Base-by-base conservation (phyloP, 2,797 vertebrate genomes). In the Chiroxiphia lanceolata region DNA sequence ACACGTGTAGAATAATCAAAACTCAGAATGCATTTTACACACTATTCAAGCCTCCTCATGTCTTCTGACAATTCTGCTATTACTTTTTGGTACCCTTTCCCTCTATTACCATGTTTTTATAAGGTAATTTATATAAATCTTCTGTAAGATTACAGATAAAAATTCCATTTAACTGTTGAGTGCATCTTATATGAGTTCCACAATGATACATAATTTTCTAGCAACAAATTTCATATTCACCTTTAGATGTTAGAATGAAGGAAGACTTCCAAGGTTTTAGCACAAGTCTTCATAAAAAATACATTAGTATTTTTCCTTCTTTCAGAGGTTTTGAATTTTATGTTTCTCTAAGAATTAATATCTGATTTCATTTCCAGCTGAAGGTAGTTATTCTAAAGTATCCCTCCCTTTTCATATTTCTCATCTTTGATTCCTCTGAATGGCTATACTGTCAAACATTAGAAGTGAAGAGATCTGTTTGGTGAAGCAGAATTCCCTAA, bases 161-260 rank as follows among this genome's bases (percentile, higher is more conserved):
- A 97, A 95, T 87, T 93, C 83, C 72, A 95, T 95, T 96, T 94
- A 96, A 96, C 93, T 94, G 87, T 77, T 96, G 89, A 95, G 83
- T 88, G 91, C 82, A 86, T 93, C 85, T 95, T 86, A 91, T 65
- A 90, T 0, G 15, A 92, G 83, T 87, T 95, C 57, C 86, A 94
- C 83, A 96, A 77, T 31, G 71, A 95, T 90, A 83, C 34, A 53
- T 86, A 88, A 88, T 94, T 95, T 96, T 94, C 87, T 79, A 84
- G 87, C 76, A 92, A 93, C 88, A 92, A 87, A 96, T 90, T 75
- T 90, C 75, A 34, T 77, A 80, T 93, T 94, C 88, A 90, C 75
- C 75, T 95, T 93, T 70, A 77, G 47, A 89, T 77, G 40, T 83
- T 91, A 80, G 75, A 87, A 89, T 74, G 64, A 93, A 93, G 56